These are phyloP conservation scores for Gyrodactylus salaris DNA, from an alignment of 1,140 invertebrate genomes.

Conservation along the genomic window DNA sequence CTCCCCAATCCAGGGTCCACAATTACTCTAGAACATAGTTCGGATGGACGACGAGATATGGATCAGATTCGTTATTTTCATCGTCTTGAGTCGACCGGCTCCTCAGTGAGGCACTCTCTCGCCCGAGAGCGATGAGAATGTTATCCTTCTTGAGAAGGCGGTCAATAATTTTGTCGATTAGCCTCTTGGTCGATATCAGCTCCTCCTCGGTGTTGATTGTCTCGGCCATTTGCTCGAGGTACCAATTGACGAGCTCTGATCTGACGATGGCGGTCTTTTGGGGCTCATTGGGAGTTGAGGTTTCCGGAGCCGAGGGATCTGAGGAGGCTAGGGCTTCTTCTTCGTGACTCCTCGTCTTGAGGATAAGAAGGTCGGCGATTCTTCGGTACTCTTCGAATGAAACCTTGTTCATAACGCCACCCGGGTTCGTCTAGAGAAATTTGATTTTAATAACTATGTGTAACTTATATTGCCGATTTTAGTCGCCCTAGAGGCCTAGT, in stretches of 20 bases:
- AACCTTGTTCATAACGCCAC: conserved; percentile 13
- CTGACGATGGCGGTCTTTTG: conserved; percentile 31
- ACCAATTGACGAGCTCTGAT: conserved; percentile 64
- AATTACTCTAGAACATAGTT: conserved; percentile 65
- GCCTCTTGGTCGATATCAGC: conserved; percentile 44
- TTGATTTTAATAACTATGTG: neutral
- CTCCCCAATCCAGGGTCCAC: too few species aligned
- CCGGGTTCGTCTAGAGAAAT: neutral
- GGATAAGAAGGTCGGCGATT: conserved; percentile 54
- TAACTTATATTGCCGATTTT: too few species aligned
- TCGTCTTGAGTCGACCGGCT: neutral
- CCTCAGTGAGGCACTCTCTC: neutral
- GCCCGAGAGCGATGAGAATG: conserved; percentile 12
- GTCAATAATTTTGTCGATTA: conserved; percentile 80
- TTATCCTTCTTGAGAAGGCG: conserved; percentile 52
- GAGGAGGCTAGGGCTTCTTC: conserved; percentile 26
- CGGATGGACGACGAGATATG: conserved; percentile 60
- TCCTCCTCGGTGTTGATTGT: conserved; percentile 64
- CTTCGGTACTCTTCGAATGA: conserved; percentile 68
- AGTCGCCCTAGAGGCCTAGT: too few species aligned
- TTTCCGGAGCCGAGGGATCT: conserved; percentile 7
- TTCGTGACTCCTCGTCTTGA: conserved; percentile 54
- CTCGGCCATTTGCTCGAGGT: conserved; percentile 50
- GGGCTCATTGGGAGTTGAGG: neutral
- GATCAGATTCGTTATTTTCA: conserved; percentile 29